These are phyloP conservation scores for Erpetoichthys calabaricus DNA, from an alignment of 2,797 vertebrate genomes.

Conservation along the genomic window DNA sequence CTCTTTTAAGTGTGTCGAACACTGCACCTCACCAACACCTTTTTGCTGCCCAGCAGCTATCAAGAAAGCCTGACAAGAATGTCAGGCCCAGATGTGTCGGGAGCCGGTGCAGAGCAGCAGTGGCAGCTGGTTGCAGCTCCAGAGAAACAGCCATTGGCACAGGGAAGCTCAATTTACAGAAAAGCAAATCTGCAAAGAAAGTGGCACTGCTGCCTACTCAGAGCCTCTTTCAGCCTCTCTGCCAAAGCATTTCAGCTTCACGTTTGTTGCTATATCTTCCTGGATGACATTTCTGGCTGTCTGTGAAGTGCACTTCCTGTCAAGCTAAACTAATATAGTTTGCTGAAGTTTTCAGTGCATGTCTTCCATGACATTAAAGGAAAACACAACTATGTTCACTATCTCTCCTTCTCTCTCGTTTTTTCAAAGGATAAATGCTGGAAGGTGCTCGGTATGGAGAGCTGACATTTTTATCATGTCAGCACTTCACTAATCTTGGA, in stretches of 20 bases:
- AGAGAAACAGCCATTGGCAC: slow-evolving; percentile 23
- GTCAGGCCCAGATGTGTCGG: slow-evolving; percentile 18
- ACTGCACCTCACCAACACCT: too few species aligned
- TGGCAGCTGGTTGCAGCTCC: slow-evolving; percentile 8
- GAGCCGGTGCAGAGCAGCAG: not conserved
- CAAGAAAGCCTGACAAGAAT: slow-evolving; percentile 20
- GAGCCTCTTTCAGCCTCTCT: slow-evolving; percentile 27
- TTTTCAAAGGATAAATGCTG: too few species aligned
- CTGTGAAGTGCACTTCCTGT: slow-evolving; percentile 28
- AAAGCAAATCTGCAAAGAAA: slow-evolving; percentile 3
- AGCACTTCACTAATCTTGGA: too few species aligned
- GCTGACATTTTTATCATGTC: too few species aligned
- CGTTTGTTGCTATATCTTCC: slow-evolving; percentile 15
- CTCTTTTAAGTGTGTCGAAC: too few species aligned
- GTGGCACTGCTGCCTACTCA: slow-evolving; percentile 21
- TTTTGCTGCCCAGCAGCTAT: not conserved
- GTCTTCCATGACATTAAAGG: too few species aligned
- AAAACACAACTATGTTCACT: too few species aligned
- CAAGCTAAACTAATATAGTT: slow-evolving; percentile 4
- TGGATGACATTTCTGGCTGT: slow-evolving; percentile 27
- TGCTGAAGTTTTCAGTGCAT: too few species aligned
- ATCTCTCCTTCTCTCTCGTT: too few species aligned
- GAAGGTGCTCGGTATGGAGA: too few species aligned
- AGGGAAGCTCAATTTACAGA: slow-evolving; percentile 8
- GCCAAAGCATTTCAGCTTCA: slow-evolving; percentile 23